Percentiles rank a stretch among this genome's conserved stretches.
These are phyloP conservation scores for Heterodera carotae DNA, from an alignment of 1,140 invertebrate genomes.

Conservation along the genomic window DNA sequence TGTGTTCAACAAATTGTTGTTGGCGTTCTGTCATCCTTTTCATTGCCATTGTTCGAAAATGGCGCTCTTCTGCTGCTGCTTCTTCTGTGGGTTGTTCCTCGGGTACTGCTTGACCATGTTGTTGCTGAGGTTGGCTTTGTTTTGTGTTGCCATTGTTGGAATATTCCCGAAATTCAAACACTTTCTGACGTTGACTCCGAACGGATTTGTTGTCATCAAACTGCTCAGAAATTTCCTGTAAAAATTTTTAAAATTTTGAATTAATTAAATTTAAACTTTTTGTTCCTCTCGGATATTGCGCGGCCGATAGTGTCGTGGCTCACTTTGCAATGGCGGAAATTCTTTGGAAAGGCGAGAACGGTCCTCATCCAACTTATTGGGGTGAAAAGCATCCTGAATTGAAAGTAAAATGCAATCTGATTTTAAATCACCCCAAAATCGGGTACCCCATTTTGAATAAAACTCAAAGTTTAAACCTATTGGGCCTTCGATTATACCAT, in stretches of 20 bases:
- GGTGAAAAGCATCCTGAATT: neutral
- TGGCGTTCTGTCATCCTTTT: neutral
- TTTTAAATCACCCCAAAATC: too few species aligned
- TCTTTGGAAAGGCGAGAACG: slow-evolving; percentile 6
- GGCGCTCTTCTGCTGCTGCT: neutral
- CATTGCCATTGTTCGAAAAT: neutral
- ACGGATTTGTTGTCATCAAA: slow-evolving; percentile 9
- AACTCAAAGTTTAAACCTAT: too few species aligned
- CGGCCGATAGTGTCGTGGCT: slow-evolving; percentile 13
- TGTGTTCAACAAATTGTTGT: neutral
- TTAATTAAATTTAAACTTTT: slow-evolving; percentile 13
- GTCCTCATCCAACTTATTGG: neutral
- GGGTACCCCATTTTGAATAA: too few species aligned
- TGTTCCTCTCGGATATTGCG: slow-evolving; percentile 15
- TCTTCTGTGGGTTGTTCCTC: slow-evolving; percentile 3
- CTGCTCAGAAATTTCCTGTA: slow-evolving; percentile 16
- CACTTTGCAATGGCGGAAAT: slow-evolving; percentile 17
- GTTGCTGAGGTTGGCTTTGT: neutral
- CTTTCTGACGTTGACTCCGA: slow-evolving; percentile 14
- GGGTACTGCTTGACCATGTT: neutral
- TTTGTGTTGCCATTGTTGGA: neutral
- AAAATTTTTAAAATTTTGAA: slow-evolving; percentile 1
- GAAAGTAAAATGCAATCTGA: slow-evolving; percentile 6
- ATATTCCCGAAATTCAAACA: slow-evolving; percentile 12
- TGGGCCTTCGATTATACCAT: too few species aligned